Evolutionary conservation across 2,888 invertebrate species (phyloP), one percentile per base, ranked within the genome.

Genomic region (Xanthia icteritia): DNA sequence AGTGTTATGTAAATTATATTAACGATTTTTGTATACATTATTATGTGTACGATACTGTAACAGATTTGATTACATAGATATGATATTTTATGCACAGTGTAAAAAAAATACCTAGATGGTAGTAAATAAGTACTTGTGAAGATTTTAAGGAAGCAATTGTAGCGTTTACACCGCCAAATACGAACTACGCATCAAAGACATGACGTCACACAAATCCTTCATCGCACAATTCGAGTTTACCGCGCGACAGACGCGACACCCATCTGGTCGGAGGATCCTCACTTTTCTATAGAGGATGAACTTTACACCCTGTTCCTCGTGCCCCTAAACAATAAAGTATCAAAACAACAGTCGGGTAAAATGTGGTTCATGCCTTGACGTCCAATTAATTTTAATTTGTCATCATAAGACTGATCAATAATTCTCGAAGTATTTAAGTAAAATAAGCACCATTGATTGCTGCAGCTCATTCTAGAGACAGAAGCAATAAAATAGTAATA

Each of bases 31-130:
- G 27, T 80, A 79, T 31, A 56, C 13, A 56, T 45, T 31, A 45
- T 42, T 76, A 27, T n/a, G 27, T 66, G 65, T 36, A 60, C 48
- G 48, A 77, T 67, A 81, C 8, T 76, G 27, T 39, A 48, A 20
- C 54, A 17, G 15, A 54, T 60, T 60, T 63, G 8, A 61, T 5
- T 20, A 13, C 11, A 15, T 17, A 48, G 15, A 17, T 0, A 64
- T 15, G 9, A n/a, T 13, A 64, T 64, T 39, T 48, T 45, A 61
- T 27, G 6, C 54, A 69, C 54, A 39, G n/a, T 20, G 8, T 72
- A 48, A 48, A 72, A 27, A n/a, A 8, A 36, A 54, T 54, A 77
- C 39, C 15, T 48, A 61, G 8, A n/a, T 54, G n/a, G n/a, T 36
- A 65, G 48, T 58, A 23, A 51, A 42, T 65, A 51, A 36, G 23